Evolutionary conservation across 1,140 invertebrate species (phyloP).

Genomic region (Drosophila subpulchrella): DNA sequence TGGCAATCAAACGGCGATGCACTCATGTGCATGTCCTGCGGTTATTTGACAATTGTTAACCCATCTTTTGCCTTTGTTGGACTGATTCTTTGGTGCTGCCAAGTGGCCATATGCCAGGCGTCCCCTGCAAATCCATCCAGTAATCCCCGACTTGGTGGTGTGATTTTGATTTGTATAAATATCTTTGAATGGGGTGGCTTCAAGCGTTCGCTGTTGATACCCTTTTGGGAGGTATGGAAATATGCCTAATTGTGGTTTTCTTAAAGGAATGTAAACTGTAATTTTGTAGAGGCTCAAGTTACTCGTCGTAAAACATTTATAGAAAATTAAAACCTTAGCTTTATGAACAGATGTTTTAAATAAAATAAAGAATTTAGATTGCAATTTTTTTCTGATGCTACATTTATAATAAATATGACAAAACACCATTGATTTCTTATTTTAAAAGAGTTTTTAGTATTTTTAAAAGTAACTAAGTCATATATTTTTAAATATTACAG

Average conservation of each 20-base stretch:
- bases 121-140: conserved; percentile 40
- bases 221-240: conserved; percentile 7
- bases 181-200: conserved; percentile 29
- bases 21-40: conserved; percentile 79
- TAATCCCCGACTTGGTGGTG: conserved; percentile 42
- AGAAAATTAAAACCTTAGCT: too few species aligned
- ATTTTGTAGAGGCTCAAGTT: background rate
- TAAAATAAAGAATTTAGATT: too few species aligned
- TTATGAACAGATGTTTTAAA: too few species aligned
- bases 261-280: background rate
- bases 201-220: conserved; percentile 32
- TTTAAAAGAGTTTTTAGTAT: too few species aligned
- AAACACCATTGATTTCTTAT: too few species aligned
- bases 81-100: conserved; percentile 35
- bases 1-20: conserved; percentile 61
- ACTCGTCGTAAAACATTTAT: too few species aligned
- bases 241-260: background rate
- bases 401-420: too few species aligned
- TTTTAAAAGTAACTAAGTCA: too few species aligned
- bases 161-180: conserved; percentile 18
- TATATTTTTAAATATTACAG: background rate
- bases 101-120: conserved; percentile 71
- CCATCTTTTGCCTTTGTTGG: conserved; percentile 51
- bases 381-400: too few species aligned
- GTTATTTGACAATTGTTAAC: conserved; percentile 71